These are phyloP conservation scores for Polypedilum vanderplanki DNA, from an alignment of 1,140 invertebrate genomes.

Conservation along the genomic window DNA sequence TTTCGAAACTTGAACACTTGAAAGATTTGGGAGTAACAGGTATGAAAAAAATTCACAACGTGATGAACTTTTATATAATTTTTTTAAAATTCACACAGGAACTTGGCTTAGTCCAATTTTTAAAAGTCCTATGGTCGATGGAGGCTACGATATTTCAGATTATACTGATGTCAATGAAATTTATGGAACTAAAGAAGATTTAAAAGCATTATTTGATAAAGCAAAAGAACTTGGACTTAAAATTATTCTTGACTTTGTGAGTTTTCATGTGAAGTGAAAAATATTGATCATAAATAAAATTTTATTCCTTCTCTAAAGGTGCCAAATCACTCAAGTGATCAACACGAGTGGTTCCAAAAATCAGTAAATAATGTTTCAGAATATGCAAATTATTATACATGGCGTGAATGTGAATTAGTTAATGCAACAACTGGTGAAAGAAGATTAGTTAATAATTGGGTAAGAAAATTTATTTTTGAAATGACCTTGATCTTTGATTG, in stretches of 20 bases:
- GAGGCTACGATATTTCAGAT: constrained; percentile 62
- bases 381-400: constrained; percentile 71
- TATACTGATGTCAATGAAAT: constrained; percentile 59
- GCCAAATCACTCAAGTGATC: constrained; percentile 75
- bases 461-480: constrained; percentile 39
- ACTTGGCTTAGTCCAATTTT: constrained; percentile 52
- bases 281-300: constrained; percentile 56
- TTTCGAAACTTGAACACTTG: constrained; percentile 51
- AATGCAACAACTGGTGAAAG: constrained; percentile 40
- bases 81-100: constrained; percentile 35
- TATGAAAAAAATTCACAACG: neutral
- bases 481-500: neutral
- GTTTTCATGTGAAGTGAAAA: constrained; percentile 58
- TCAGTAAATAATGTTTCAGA: constrained; percentile 52
- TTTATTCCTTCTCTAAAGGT: constrained; percentile 42
- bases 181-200: constrained; percentile 66
- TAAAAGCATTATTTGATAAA: constrained; percentile 53
- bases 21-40: constrained; percentile 48
- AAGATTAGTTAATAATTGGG: constrained; percentile 70
- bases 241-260: constrained; percentile 74
- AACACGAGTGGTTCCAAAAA: constrained; percentile 69
- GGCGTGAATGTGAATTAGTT: constrained; percentile 53
- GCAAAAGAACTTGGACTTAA: constrained; percentile 58
- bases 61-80: neutral
- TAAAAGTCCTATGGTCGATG: constrained; percentile 51